phyloP scores from a whole-genome alignment of 2,113 vertebrate genomes.

The Numenius arquata region DNA sequence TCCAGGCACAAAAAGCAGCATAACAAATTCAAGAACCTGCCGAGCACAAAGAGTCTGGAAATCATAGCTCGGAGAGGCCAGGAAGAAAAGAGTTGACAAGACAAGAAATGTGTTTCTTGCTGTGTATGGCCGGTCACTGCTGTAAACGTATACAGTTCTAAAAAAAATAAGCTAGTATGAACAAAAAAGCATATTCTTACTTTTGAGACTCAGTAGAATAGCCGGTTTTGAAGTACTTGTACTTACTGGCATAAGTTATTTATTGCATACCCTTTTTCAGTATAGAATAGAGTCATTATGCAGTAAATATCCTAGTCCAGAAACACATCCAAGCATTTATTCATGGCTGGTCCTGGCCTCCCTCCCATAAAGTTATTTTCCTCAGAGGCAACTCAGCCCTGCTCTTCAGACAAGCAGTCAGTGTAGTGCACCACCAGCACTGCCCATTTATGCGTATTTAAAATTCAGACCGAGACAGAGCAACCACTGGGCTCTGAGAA shows the following conservation, averaged over 20 bases:
- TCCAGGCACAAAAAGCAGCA: conserved; percentile 53
- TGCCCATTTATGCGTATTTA: background rate
- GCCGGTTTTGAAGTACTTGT: background rate
- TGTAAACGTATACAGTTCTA: background rate
- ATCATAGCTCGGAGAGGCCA: background rate
- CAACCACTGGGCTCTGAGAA: background rate
- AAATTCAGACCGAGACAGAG: background rate
- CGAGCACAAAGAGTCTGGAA: conserved; percentile 30
- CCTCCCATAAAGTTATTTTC: background rate
- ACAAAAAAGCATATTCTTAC: background rate
- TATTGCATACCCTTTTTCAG: background rate
- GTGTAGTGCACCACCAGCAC: background rate
- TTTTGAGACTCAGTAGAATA: background rate
- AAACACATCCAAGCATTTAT: background rate
- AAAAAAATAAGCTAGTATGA: background rate
- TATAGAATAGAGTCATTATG: background rate
- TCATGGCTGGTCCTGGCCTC: background rate
- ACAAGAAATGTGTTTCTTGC: background rate
- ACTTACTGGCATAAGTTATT: background rate
- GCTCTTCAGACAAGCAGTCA: background rate
- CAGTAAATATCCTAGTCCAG: background rate
- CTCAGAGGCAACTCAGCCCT: background rate
- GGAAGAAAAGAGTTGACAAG: background rate
- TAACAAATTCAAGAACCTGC: conserved; percentile 49
- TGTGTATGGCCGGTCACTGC: background rate